Percentiles rank a stretch among this genome's conserved stretches.
These are phyloP conservation scores for Epizoanthus fatuus DNA, from an alignment of 92 coral and sea anemone species.

Conservation along the genomic window DNA sequence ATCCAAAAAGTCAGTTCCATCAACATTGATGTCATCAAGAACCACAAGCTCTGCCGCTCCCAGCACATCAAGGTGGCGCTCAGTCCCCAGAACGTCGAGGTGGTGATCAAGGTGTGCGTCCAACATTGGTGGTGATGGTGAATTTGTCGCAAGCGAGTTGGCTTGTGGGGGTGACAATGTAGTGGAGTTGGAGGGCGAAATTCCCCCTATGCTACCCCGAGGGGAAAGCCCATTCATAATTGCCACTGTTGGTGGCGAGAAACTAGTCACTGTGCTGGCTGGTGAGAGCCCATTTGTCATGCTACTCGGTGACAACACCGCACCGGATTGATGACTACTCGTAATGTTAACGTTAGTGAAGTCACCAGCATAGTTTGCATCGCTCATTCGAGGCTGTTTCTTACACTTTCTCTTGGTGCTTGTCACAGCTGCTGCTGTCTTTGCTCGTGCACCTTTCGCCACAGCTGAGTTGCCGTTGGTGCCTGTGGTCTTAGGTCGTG, in stretches of 20 bases:
- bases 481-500: slow-evolving; percentile 67
- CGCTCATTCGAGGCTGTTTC: slow-evolving; percentile 73
- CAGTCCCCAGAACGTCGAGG: slow-evolving; percentile 70
- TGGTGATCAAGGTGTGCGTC: slow-evolving; percentile 77
- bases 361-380: slow-evolving; percentile 57
- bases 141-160: slow-evolving; percentile 73
- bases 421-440: slow-evolving; percentile 61
- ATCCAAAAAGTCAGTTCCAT: slow-evolving; percentile 29
- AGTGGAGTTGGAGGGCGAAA: slow-evolving; percentile 96
- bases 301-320: slow-evolving; percentile 64
- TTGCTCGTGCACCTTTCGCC: slow-evolving; percentile 73
- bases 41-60: slow-evolving; percentile 25
- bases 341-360: slow-evolving; percentile 47
- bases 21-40: slow-evolving; percentile 61
- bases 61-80: slow-evolving; percentile 64
- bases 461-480: slow-evolving; percentile 65
- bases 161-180: slow-evolving; percentile 93
- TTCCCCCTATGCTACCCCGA: slow-evolving; percentile 83
- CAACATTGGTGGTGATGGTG: slow-evolving; percentile 83
- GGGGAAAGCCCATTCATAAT: slow-evolving; percentile 89
- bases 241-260: slow-evolving; percentile 82
- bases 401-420: slow-evolving; percentile 81
- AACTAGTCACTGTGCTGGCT: slow-evolving; percentile 79
- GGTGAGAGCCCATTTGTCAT: slow-evolving; percentile 70
- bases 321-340: slow-evolving; percentile 64